Conservation (phyloP, 2,797 vertebrate genomes). For the Austrolebias charrua region DNA sequence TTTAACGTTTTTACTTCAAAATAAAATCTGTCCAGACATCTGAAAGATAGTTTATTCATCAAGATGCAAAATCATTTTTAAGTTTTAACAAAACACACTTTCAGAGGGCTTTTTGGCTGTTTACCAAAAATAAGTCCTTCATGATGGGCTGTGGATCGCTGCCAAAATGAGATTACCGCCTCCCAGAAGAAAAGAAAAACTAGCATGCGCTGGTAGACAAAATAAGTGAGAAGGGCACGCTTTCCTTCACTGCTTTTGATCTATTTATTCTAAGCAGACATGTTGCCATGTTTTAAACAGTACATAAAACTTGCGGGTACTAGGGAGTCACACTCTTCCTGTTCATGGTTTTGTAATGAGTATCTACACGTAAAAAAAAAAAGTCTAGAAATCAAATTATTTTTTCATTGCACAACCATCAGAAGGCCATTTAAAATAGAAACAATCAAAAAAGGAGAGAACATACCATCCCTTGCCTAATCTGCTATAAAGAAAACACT, state of each 20-base stretch:
- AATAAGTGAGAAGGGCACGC: conserved; percentile 23
- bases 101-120: conserved; percentile 38
- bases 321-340: background rate
- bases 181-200: conserved; percentile 9
- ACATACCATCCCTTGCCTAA: background rate
- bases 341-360: background rate
- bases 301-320: background rate
- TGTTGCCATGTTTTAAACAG: conserved; percentile 8
- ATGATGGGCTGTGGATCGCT: conserved; percentile 39
- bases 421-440: background rate
- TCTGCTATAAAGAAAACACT: background rate
- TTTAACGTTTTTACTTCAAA: background rate
- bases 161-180: conserved; percentile 39
- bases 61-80: conserved; percentile 23
- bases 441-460: background rate
- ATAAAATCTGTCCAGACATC: conserved; percentile 2
- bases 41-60: conserved; percentile 1
- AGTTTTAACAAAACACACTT: conserved; percentile 27
- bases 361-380: background rate
- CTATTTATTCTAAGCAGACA: background rate
- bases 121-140: conserved; percentile 30
- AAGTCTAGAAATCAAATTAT: background rate
- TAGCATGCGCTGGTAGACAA: conserved; percentile 8
- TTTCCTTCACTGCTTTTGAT: conserved; percentile 5
- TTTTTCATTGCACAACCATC: background rate